Evolutionary conservation across 53 echinoderm and acorn worm genomes (phyloP).

Genomic region (Luidia sarsii): DNA sequence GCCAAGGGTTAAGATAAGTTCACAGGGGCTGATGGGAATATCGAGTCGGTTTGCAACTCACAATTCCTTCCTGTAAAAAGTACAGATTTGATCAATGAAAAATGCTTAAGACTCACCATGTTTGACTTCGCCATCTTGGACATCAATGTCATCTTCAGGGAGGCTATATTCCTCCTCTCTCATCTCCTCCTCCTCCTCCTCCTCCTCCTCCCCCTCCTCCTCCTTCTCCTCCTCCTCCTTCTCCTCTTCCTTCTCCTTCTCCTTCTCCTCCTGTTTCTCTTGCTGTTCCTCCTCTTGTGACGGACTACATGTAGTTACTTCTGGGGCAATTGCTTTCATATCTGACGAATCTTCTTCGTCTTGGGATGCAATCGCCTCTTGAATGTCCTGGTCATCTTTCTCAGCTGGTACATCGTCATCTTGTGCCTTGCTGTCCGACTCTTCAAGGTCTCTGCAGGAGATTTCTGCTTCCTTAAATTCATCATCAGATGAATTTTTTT

Average conservation of each 20-base stretch:
- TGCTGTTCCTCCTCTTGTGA: no score
- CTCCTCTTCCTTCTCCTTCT: not conserved
- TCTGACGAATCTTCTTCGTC: not conserved
- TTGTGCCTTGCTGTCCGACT: no score
- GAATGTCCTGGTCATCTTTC: not conserved
- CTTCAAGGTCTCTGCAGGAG: no score
- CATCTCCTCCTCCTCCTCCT: constrained; percentile 2
- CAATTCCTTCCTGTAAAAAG: no score
- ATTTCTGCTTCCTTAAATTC: no score
- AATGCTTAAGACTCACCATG: no score
- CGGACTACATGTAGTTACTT: no score
- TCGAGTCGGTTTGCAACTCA: no score
- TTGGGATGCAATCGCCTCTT: not conserved
- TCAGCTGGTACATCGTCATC: not conserved
- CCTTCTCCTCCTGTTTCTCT: not conserved
- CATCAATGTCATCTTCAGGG: constrained; percentile 25
- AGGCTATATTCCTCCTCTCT: not conserved
- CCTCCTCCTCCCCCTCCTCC: not conserved
- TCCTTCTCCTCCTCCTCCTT: not conserved
- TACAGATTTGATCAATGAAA: no score
- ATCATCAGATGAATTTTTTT: no score
- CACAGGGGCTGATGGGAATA: no score
- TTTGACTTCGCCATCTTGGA: constrained; percentile 20
- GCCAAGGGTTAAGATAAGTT: no score
- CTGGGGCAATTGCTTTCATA: not conserved